Evolutionary conservation across 2,797 vertebrate species (phyloP).

Genomic region (Myotis myotis): DNA sequence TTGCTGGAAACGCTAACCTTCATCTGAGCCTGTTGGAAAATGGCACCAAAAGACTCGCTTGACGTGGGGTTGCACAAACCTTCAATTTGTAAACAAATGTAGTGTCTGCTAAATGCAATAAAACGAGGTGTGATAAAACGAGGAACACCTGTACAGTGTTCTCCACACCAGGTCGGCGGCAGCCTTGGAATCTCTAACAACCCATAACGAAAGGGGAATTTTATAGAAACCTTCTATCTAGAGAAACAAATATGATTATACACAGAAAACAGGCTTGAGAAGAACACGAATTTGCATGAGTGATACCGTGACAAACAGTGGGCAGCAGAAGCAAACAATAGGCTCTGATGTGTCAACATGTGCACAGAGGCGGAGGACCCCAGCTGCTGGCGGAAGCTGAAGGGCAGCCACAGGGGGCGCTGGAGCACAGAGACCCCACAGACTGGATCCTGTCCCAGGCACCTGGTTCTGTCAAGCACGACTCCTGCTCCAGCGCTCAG

Average conservation of each 20-base stretch:
- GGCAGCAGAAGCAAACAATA: neutral
- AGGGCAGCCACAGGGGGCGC: neutral
- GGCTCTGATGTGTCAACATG: neutral
- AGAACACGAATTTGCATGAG: neutral
- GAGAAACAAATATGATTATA: neutral
- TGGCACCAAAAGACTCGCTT: neutral
- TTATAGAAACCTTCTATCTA: neutral
- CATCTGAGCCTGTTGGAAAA: neutral
- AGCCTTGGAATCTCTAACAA: neutral
- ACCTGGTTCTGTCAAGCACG: fast-evolving
- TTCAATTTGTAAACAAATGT: neutral
- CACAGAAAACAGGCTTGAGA: neutral
- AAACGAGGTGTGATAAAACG: neutral
- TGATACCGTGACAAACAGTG: fast-evolving
- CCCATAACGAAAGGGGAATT: neutral
- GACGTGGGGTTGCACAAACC: neutral
- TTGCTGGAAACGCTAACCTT: neutral
- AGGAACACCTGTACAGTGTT: fast-evolving
- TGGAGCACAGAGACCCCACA: neutral
- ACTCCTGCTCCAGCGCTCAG: neutral
- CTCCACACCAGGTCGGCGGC: neutral
- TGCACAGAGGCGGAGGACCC: neutral
- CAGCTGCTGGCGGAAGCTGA: neutral
- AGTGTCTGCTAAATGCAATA: neutral
- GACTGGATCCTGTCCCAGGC: neutral